phyloP scores from a whole-genome alignment of 2,113 vertebrate species.

The Archocentrus centrarchus region DNA sequence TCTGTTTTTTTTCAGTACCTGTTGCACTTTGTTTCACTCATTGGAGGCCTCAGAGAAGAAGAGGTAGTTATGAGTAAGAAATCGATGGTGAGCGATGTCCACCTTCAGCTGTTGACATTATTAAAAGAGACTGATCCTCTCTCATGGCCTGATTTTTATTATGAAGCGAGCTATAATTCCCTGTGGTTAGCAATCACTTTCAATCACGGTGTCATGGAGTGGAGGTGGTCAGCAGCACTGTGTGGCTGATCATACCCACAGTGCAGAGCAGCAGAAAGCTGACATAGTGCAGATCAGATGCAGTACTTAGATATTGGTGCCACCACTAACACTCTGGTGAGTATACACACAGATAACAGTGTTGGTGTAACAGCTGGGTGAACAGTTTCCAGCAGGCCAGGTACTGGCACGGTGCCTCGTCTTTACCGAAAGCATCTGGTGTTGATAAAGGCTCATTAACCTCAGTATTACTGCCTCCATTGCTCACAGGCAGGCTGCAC shows the following conservation, averaged over 20 bases:
- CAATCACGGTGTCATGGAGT: neutral
- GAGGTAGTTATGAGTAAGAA: neutral
- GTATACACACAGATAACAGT: neutral
- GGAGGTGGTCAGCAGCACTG: neutral
- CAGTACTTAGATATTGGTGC: too few species aligned
- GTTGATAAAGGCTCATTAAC: slow-evolving; percentile 36
- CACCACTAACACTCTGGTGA: too few species aligned
- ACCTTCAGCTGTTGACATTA: neutral
- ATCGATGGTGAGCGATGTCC: too few species aligned
- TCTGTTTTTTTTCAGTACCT: too few species aligned
- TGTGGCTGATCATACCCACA: too few species aligned
- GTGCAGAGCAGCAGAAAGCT: too few species aligned
- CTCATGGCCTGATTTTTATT: neutral
- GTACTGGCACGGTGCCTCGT: slow-evolving; percentile 11
- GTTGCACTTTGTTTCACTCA: neutral
- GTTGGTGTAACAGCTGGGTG: slow-evolving; percentile 14
- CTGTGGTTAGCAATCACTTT: neutral
- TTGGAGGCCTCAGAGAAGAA: neutral
- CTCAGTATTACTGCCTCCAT: neutral
- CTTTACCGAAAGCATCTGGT: slow-evolving; percentile 40
- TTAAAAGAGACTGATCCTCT: neutral
- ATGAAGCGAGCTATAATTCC: neutral
- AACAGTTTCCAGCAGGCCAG: neutral
- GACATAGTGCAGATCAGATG: too few species aligned
- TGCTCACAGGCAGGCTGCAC: neutral